Evolutionary conservation across 2,113 vertebrate species (phyloP), one percentile per base, ranked within the genome.

Genomic region (Toxotes chatareus): DNA sequence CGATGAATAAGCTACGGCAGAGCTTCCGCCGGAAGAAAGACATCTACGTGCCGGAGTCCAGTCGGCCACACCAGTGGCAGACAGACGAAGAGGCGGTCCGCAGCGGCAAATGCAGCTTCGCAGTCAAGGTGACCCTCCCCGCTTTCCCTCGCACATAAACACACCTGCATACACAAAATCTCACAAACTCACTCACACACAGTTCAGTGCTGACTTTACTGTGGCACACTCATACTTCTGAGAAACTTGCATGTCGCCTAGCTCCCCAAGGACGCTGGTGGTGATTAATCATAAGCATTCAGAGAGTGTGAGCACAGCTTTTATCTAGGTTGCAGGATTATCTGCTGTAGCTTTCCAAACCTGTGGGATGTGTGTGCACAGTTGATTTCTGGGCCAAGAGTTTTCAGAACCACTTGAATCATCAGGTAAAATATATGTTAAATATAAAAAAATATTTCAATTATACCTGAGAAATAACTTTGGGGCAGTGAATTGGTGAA

Each of bases 11-110:
- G 95, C 95, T 99, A 94, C 97, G 98, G 89, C 98, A 99, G 88
- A 99, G 98, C 92, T 99, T 99, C 93, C 97, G 98, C 80, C 96
- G 98, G 93, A 99, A 99, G 97, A 99, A 99, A 97, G 98, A 99
- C 92, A 94, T 98, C 82, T 99, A 99, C 72, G 96, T 99, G 80
- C 98, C 98, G 3, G 98, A 99, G 93, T 98, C 98, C 47, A 99
- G 98, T 88, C 96, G 98, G 86, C 98, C 98, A 56, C 98, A 99
- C 92, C 98, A 99, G 88, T 99, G 98, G 98, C 98, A 99, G 93
- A 99, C 98, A 0, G 98, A 99, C 65, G 98, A 99, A 94, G 98
- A 99, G 95, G 97, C 97, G 0, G 98, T 99, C 83, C 97, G 98
- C 84, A 97, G 94, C 68, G 98, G 97, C 79, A 99, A 99, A 86